These are phyloP conservation scores for Daphoenositta chrysoptera DNA, from an alignment of 2,113 vertebrate species.

Conservation along the genomic window DNA sequence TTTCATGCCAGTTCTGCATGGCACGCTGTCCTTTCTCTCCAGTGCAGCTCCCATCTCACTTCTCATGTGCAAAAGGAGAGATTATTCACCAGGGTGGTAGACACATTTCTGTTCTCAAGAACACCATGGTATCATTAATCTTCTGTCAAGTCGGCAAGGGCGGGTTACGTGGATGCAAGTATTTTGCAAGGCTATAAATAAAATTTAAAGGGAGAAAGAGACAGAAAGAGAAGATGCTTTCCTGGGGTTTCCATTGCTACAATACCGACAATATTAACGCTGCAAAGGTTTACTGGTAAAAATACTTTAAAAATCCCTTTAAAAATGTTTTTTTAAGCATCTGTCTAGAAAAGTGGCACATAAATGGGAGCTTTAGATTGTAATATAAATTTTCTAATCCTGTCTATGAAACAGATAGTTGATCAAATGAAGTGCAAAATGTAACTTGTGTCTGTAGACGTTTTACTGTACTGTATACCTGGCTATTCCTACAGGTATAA, in stretches of 20 bases:
- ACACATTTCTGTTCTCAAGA: conserved; percentile 74
- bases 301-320: conserved; percentile 18
- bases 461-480: neutral
- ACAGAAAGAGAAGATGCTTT: conserved; percentile 64
- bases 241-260: conserved; percentile 36
- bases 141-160: conserved; percentile 70
- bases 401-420: neutral
- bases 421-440: neutral
- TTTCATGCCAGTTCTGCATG: neutral
- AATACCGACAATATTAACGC: conserved; percentile 38
- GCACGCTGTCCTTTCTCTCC: conserved; percentile 55
- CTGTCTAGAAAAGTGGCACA: conserved; percentile 46
- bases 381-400: neutral
- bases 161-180: conserved; percentile 69
- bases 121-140: conserved; percentile 72
- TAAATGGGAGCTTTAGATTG: conserved; percentile 13
- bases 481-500: neutral
- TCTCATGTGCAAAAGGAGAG: conserved; percentile 59
- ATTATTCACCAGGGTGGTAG: conserved; percentile 69
- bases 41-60: conserved; percentile 53
- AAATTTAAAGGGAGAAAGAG: conserved; percentile 72
- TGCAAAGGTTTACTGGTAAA: conserved; percentile 53
- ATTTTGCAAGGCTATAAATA: conserved; percentile 75
- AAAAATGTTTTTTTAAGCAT: conserved; percentile 58
- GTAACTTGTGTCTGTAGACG: neutral